A percentile compares a stretch with the other conserved stretches of the same genome.
Evolutionary conservation across 2,888 invertebrate genomes (phyloP).

Genomic region (Hypselothyrea guttata): DNA sequence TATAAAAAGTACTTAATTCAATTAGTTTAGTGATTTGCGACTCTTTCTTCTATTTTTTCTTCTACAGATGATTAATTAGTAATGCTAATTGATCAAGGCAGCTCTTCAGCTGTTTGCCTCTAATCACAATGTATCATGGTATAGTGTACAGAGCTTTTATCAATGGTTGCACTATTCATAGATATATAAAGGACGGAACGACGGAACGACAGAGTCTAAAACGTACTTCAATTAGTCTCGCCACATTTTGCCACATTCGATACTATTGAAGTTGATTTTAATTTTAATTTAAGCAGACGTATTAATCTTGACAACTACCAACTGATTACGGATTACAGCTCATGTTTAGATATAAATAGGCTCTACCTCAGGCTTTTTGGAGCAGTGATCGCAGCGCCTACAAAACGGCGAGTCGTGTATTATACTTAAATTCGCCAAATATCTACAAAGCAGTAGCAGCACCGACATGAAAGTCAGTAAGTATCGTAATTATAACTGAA

Average conservation of each 20-base stretch:
- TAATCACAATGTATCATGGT: no score
- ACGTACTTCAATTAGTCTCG: conserved; percentile 41
- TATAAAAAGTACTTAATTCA: no score
- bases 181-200: background rate
- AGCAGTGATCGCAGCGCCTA: conserved; percentile 57
- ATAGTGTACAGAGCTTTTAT: conserved; percentile 30
- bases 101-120: no score
- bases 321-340: conserved; percentile 64
- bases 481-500: conserved; percentile 12
- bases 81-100: no score
- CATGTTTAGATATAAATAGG: conserved; percentile 53
- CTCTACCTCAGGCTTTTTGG: conserved; percentile 22
- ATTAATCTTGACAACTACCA: conserved; percentile 63
- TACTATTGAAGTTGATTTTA: conserved; percentile 17
- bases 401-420: conserved; percentile 46
- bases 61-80: no score
- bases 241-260: conserved; percentile 23
- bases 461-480: conserved; percentile 64
- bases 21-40: no score
- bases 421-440: conserved; percentile 6
- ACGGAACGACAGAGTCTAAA: conserved; percentile 23
- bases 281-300: conserved; percentile 54
- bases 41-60: no score
- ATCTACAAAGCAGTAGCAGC: conserved; percentile 2
- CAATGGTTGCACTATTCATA: conserved; percentile 28